A percentile compares a stretch with the other conserved stretches of the same genome.
These are phyloP conservation scores for Apamea crenata DNA, from an alignment of 2,888 invertebrate genomes.

Conservation along the genomic window DNA sequence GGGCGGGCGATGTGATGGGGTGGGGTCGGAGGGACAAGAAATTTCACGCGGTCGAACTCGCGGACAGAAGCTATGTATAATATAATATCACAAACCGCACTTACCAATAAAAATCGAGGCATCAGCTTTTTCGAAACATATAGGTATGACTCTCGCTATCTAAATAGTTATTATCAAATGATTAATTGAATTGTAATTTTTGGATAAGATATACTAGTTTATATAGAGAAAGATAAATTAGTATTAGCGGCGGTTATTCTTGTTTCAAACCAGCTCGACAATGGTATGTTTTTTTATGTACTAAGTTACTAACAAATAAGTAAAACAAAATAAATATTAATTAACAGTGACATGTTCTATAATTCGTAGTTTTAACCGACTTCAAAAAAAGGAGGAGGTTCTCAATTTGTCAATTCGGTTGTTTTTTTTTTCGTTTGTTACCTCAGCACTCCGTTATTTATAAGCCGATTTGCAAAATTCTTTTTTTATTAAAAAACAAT, in stretches of 20 bases:
- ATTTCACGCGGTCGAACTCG: no score
- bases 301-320: background rate
- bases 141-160: slow-evolving; percentile 43
- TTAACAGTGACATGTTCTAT: background rate
- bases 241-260: slow-evolving; percentile 61
- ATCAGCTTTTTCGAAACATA: slow-evolving; percentile 24
- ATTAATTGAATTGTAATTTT: slow-evolving; percentile 67
- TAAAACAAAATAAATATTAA: background rate
- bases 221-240: slow-evolving; percentile 69
- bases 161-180: slow-evolving; percentile 51
- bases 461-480: no score
- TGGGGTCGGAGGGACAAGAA: no score
- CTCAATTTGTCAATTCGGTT: no score
- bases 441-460: no score
- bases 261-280: slow-evolving; percentile 74
- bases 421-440: no score
- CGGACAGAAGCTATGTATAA: no score
- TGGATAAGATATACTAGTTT: slow-evolving; percentile 78
- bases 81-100: background rate
- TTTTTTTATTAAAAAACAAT: no score
- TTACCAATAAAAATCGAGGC: background rate
- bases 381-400: no score
- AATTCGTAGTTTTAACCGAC: no score
- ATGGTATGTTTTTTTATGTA: slow-evolving; percentile 79
- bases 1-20: no score